A percentile compares a stretch with the other conserved stretches of the same genome.
Conservation (phyloP, 2,888 invertebrate species). For the Mycalesis mineus region DNA sequence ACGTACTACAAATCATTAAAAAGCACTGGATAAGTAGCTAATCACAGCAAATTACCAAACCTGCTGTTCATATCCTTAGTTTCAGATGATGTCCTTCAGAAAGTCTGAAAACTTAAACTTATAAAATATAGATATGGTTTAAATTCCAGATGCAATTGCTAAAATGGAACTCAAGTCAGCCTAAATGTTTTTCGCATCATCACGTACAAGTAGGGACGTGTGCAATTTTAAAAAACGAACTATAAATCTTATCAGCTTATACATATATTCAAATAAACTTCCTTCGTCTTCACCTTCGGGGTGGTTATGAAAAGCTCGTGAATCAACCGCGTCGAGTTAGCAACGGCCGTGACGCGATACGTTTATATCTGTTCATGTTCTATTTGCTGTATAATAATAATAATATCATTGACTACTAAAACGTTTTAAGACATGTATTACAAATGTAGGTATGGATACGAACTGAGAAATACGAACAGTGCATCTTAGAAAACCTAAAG, state of each 20-base stretch:
- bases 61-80: no score
- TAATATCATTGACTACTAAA: constrained; percentile 69
- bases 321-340: constrained; percentile 57
- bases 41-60: no score
- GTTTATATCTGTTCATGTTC: constrained; percentile 63
- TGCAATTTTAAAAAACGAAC: constrained; percentile 64
- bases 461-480: no score
- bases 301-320: constrained; percentile 52
- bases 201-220: constrained; percentile 42
- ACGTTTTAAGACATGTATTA: constrained; percentile 46
- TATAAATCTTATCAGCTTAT: constrained; percentile 65
- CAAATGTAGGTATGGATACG: no score
- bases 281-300: constrained; percentile 63
- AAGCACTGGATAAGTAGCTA: no score
- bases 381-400: constrained; percentile 57
- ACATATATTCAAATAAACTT: constrained; percentile 58
- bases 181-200: background rate
- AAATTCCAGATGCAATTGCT: no score
- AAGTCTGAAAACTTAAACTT: no score
- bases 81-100: no score
- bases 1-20: no score
- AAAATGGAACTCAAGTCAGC: background rate
- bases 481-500: no score
- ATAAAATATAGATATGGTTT: no score
- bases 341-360: constrained; percentile 60